A percentile compares a stretch with the other conserved stretches of the same genome.
These are phyloP conservation scores for Homarus americanus DNA, from an alignment of 1,140 invertebrate species.

Conservation along the genomic window DNA sequence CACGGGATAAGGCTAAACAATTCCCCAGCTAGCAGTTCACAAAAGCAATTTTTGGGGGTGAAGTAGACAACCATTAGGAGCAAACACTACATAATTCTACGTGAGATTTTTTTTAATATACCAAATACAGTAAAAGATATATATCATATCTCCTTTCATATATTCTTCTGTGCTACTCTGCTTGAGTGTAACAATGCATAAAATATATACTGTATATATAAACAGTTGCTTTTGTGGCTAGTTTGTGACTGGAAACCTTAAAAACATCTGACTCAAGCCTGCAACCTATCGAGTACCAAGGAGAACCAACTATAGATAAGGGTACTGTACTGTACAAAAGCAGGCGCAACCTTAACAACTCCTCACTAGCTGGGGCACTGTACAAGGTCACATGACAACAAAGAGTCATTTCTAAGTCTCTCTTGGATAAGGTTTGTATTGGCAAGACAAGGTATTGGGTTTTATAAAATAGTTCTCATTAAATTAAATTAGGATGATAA, in stretches of 20 bases:
- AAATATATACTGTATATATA: too few species aligned
- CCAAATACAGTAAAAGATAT: neutral
- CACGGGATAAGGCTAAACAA: slow-evolving; percentile 50
- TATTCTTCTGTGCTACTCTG: too few species aligned
- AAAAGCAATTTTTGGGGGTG: neutral
- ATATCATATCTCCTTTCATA: too few species aligned
- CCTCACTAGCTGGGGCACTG: slow-evolving; percentile 12
- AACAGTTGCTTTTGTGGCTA: too few species aligned
- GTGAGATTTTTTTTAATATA: too few species aligned
- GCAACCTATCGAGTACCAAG: too few species aligned
- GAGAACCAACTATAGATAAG: too few species aligned
- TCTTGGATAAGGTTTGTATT: slow-evolving; percentile 3
- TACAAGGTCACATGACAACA: slow-evolving; percentile 7
- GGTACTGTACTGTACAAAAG: neutral
- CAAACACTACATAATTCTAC: neutral
- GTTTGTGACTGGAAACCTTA: neutral
- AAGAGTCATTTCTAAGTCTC: neutral
- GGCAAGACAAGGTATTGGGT: slow-evolving; percentile 8
- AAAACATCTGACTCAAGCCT: neutral
- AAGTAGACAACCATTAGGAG: neutral
- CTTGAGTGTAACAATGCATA: too few species aligned
- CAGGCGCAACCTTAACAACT: neutral
- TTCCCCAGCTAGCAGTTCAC: slow-evolving; percentile 32
- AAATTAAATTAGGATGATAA: neutral
- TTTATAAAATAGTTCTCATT: neutral